Conservation (phyloP, 1,140 invertebrate species). For the Pseudoatta argentina region DNA sequence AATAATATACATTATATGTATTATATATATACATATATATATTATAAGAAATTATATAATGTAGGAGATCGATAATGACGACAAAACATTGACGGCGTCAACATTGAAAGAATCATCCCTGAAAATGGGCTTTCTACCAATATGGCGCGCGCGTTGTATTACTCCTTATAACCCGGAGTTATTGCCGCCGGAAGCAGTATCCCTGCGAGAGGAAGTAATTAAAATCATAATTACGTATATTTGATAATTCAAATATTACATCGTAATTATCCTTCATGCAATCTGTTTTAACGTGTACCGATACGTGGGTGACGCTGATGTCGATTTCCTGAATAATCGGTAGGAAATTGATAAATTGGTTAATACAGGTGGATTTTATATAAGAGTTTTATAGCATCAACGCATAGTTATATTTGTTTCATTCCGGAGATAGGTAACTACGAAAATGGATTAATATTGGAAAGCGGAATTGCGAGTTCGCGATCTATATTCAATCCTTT, state of each 20-base stretch:
- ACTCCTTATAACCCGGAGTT: constrained; percentile 89
- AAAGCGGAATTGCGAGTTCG: neutral
- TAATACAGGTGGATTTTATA: neutral
- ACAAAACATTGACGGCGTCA: neutral
- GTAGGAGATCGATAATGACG: constrained; percentile 11
- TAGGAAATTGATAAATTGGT: neutral
- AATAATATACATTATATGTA: too few species aligned
- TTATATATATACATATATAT: too few species aligned
- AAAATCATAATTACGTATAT: neutral
- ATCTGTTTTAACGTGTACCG: neutral
- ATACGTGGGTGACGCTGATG: neutral
- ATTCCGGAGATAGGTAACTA: neutral
- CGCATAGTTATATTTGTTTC: neutral
- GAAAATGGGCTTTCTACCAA: constrained; percentile 78
- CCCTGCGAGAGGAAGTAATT: constrained; percentile 83
- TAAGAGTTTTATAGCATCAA: neutral
- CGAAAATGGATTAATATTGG: constrained; percentile 37
- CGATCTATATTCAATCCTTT: constrained; percentile 39
- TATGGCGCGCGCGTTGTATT: constrained; percentile 89
- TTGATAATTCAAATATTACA: too few species aligned
- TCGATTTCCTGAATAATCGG: neutral
- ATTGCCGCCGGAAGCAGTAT: constrained; percentile 89
- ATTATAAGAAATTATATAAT: neutral
- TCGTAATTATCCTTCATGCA: neutral
- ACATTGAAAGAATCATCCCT: constrained; percentile 33